phyloP scores from a whole-genome alignment of 2,888 invertebrate species.

The Hypomecis punctinalis region DNA sequence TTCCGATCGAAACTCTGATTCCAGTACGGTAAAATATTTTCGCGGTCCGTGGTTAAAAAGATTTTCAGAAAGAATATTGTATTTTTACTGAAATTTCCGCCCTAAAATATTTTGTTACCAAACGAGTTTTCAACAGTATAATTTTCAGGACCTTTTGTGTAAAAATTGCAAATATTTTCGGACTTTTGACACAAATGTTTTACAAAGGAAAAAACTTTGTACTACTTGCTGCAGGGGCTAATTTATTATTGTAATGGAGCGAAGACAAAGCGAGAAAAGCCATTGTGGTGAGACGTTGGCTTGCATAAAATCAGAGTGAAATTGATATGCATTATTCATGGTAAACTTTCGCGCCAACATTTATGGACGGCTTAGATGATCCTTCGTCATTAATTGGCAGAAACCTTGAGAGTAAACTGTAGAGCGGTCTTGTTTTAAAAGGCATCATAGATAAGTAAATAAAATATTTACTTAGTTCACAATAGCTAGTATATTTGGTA shows the following conservation, averaged over 20 bases:
- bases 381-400: neutral
- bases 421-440: too few relatives aligned
- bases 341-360: constrained; percentile 1
- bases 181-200: neutral
- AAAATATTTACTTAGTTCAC: too few relatives aligned
- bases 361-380: neutral
- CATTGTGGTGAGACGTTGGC: constrained; percentile 12
- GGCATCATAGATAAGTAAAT: too few relatives aligned
- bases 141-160: neutral
- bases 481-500: too few relatives aligned
- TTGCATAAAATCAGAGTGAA: constrained; percentile 26
- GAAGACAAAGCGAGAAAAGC: constrained; percentile 5
- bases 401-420: neutral
- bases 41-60: too few relatives aligned
- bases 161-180: neutral
- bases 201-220: neutral
- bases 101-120: neutral
- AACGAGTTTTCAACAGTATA: neutral
- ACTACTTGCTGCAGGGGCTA: neutral
- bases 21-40: too few relatives aligned
- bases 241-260: constrained; percentile 6
- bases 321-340: constrained; percentile 20
- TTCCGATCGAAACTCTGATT: too few relatives aligned
- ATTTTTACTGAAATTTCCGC: too few relatives aligned
- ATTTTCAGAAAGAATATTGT: too few relatives aligned